Percentiles rank a stretch among this genome's conserved stretches.
phyloP scores from a whole-genome alignment of 2,113 vertebrate species.

The Chloropsis cyanopogon region DNA sequence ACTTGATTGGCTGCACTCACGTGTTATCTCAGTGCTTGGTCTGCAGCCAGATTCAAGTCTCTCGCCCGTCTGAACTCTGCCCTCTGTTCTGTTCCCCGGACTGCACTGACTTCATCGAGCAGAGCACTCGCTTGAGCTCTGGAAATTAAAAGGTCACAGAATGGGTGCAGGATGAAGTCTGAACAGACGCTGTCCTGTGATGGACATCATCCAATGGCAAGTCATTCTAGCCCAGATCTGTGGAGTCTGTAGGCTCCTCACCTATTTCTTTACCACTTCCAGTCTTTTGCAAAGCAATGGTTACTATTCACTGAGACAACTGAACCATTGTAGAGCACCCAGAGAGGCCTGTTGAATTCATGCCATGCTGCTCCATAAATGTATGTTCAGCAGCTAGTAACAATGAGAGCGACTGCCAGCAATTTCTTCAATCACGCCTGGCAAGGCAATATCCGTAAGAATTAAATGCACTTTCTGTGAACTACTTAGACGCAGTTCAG shows the following conservation, averaged over 20 bases:
- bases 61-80: rapidly evolving
- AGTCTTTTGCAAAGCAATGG: background rate
- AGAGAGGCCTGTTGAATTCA: background rate
- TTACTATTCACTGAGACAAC: background rate
- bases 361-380: background rate
- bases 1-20: background rate
- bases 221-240: background rate
- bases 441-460: background rate
- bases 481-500: background rate
- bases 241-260: background rate
- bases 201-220: background rate
- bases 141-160: background rate
- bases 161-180: background rate
- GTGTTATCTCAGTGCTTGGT: background rate
- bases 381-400: background rate
- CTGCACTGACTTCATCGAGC: background rate
- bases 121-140: background rate
- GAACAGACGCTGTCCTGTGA: background rate
- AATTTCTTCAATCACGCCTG: background rate
- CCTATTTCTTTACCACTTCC: background rate
- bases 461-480: background rate
- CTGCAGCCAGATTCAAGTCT: background rate
- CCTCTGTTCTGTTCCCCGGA: background rate
- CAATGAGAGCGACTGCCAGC: background rate
- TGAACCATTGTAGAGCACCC: background rate